Conservation (phyloP, 1,140 invertebrate genomes). For the Euwallacea fornicatus region DNA sequence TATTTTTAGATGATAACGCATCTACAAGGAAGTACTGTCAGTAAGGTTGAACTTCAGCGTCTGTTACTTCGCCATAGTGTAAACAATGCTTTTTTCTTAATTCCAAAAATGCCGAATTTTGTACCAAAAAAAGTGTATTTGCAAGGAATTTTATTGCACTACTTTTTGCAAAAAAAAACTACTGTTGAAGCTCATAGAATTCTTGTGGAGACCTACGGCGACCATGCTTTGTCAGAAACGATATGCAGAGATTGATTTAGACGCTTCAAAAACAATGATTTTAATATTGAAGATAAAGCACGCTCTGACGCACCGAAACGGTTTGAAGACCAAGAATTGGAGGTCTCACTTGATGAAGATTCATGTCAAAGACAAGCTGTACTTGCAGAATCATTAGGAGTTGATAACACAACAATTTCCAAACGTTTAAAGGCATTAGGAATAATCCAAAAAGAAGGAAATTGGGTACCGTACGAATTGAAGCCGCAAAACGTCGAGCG, state of each 20-base stretch:
- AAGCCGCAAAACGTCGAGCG: too few relatives aligned
- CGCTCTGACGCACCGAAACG: neutral
- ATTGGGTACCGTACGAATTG: conserved; percentile 1
- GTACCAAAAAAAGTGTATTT: conserved; percentile 6
- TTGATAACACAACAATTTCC: conserved; percentile 6
- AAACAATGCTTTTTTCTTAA: neutral
- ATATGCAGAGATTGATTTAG: too few relatives aligned
- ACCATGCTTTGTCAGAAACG: neutral
- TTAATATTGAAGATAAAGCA: conserved; percentile 5
- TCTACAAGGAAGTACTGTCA: too few relatives aligned
- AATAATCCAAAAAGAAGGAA: conserved; percentile 8
- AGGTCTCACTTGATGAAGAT: too few relatives aligned
- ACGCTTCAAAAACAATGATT: conserved; percentile 8
- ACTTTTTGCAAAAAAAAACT: conserved; percentile 13
- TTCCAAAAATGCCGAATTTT: neutral
- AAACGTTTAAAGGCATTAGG: neutral
- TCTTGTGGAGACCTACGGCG: conserved; percentile 2
- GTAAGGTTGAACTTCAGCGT: too few relatives aligned
- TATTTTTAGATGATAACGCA: too few relatives aligned
- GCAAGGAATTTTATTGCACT: conserved; percentile 6
- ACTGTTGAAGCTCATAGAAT: conserved; percentile 12
- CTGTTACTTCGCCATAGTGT: too few relatives aligned
- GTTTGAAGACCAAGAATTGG: neutral
- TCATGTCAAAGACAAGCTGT: neutral
- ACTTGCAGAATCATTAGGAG: conserved; percentile 5